Evolutionary conservation across 2,797 vertebrate genomes (phyloP).

Genomic region (Valencia hispanica): DNA sequence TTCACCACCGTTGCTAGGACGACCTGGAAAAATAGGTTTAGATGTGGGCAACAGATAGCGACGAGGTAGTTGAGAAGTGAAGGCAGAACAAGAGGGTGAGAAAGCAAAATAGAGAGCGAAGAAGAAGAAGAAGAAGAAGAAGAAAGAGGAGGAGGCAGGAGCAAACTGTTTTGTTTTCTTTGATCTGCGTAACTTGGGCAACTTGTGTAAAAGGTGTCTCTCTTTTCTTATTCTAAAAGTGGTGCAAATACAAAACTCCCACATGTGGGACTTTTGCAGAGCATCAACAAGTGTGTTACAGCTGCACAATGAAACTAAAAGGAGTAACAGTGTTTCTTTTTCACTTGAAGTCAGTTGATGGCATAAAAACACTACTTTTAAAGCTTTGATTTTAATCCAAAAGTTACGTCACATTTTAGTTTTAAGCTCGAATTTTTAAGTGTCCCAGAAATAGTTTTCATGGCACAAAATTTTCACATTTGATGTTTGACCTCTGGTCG

Average conservation of each 20-base stretch:
- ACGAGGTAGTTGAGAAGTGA: conserved; percentile 63
- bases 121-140: neutral
- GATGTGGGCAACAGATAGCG: conserved; percentile 81
- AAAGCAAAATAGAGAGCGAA: conserved; percentile 20
- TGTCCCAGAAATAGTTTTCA: neutral
- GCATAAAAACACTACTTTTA: neutral
- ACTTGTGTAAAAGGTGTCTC: conserved; percentile 37
- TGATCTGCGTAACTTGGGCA: conserved; percentile 50
- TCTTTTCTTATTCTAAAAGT: conserved; percentile 42
- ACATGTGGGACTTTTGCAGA: conserved; percentile 49
- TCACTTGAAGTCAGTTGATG: neutral
- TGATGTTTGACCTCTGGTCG: neutral
- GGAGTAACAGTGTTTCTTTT: neutral
- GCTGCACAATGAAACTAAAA: conserved; percentile 10
- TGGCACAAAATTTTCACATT: neutral
- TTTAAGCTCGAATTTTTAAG: neutral
- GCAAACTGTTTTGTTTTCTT: conserved; percentile 56
- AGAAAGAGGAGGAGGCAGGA: conserved; percentile 22
- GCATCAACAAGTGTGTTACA: conserved; percentile 52
- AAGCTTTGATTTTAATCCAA: neutral
- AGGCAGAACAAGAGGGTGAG: conserved; percentile 53
- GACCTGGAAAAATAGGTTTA: conserved; percentile 80
- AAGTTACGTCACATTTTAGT: too few relatives aligned
- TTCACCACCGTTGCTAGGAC: conserved; percentile 78
- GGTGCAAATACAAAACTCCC: conserved; percentile 35